phyloP scores from a whole-genome alignment of 2,113 vertebrate genomes.

The Empidonax alnorum region DNA sequence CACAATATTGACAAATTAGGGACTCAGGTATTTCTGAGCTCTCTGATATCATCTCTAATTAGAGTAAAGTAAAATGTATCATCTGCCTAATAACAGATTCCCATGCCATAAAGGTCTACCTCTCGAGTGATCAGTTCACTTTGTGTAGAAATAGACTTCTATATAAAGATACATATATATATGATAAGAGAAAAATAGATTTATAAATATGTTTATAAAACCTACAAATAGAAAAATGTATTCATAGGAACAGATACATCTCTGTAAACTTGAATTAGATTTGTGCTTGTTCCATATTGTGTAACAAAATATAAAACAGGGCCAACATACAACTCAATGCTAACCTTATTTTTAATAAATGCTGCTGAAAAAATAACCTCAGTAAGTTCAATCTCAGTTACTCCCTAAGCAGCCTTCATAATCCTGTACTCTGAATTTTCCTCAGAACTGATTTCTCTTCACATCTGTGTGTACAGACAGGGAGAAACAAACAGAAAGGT shows the following conservation, averaged over 20 bases:
- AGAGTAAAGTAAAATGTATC: not conserved
- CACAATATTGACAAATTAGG: no score
- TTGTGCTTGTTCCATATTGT: not conserved
- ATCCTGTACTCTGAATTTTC: not conserved
- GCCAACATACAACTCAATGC: not conserved
- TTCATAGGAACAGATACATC: not conserved
- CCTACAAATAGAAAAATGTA: not conserved
- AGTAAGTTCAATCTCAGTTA: not conserved
- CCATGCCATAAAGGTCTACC: not conserved
- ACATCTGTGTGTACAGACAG: not conserved
- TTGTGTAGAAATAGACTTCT: not conserved
- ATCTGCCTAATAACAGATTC: not conserved
- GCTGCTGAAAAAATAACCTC: not conserved
- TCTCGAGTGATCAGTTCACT: not conserved
- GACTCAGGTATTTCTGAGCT: not conserved
- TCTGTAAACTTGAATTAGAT: not conserved
- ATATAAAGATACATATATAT: not conserved
- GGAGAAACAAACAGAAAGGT: not conserved
- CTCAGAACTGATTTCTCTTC: not conserved
- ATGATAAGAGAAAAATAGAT: not conserved
- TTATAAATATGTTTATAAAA: not conserved
- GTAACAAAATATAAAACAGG: not conserved
- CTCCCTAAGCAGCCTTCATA: not conserved
- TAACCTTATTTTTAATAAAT: conserved; percentile 19
- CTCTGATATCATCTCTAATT: not conserved